Evolutionary conservation across 2,888 invertebrate species (phyloP).

Genomic region (Shargacucullia verbasci): DNA sequence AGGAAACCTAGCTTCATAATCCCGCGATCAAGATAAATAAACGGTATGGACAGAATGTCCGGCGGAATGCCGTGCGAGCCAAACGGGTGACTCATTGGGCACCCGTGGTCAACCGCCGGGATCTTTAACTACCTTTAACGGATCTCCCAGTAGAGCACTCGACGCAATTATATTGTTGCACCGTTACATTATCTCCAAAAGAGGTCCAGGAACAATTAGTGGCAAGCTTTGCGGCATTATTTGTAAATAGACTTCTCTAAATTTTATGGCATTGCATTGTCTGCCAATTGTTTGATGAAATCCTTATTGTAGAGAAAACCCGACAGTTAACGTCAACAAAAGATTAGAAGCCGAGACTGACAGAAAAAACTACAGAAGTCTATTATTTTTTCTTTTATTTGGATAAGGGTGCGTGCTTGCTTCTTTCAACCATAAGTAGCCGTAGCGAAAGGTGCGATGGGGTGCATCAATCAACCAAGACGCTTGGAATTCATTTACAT

Average conservation of each 20-base stretch:
- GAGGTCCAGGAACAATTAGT: constrained; percentile 40
- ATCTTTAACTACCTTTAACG: constrained; percentile 68
- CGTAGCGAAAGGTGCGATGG: constrained; percentile 46
- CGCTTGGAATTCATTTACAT: constrained; percentile 45
- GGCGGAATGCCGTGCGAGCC: constrained; percentile 76
- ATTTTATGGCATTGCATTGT: constrained; percentile 61
- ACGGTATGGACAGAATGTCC: constrained; percentile 75
- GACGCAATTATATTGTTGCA: constrained; percentile 64
- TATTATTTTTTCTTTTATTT: constrained; percentile 23
- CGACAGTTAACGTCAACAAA: constrained; percentile 57
- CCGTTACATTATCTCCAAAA: constrained; percentile 54
- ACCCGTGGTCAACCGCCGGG: constrained; percentile 65
- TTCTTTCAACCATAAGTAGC: constrained; percentile 44
- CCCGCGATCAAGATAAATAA: constrained; percentile 67
- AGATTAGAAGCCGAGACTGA: constrained; percentile 24
- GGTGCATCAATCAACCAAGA: constrained; percentile 49
- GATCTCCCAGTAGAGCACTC: constrained; percentile 58
- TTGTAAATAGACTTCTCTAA: constrained; percentile 57
- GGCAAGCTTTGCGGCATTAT: constrained; percentile 57
- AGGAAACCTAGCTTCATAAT: constrained; percentile 59
- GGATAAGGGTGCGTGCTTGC: constrained; percentile 29
- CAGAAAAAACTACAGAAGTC: constrained; percentile 15
- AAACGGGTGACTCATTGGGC: constrained; percentile 75
- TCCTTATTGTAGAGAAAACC: constrained; percentile 28
- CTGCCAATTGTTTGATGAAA: constrained; percentile 52